Evolutionary conservation across 37 sponge, comb jelly and placozoan species (phyloP).

Genomic region (Tethya wilhelma): DNA sequence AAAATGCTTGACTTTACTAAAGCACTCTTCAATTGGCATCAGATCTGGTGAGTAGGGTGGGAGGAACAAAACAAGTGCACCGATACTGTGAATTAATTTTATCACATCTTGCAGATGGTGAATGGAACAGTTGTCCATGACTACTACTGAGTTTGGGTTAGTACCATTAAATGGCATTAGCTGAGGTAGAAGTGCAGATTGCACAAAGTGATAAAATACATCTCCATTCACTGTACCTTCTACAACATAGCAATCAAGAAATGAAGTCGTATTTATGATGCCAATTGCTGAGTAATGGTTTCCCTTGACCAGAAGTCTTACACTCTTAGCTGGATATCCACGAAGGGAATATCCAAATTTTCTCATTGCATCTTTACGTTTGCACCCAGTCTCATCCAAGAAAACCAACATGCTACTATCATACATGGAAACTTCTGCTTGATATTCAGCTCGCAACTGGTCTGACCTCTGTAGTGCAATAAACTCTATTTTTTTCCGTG

Average conservation of each 20-base stretch:
- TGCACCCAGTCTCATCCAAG: conserved; percentile 41
- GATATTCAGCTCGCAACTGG: background rate
- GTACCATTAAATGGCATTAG: conserved; percentile 10
- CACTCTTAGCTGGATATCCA: background rate
- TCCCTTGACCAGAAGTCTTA: background rate
- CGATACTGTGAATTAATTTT: background rate
- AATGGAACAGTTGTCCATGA: conserved; percentile 9
- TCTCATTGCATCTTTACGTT: conserved; percentile 6
- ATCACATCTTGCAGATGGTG: conserved; percentile 5
- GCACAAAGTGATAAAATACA: conserved; percentile 5
- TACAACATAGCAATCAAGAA: background rate
- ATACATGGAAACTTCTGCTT: conserved; percentile 14
- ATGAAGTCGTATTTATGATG: background rate
- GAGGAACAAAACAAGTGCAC: background rate
- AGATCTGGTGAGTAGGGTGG: conserved; percentile 14
- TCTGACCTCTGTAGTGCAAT: conserved; percentile 6
- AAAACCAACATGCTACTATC: conserved; percentile 5
- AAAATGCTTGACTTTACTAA: conserved; percentile 2
- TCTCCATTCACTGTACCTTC: background rate
- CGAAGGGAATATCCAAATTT: conserved; percentile 33
- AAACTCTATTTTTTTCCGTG: conserved; percentile 14
- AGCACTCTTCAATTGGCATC: background rate
- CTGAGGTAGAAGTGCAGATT: background rate
- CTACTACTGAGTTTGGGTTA: conserved; percentile 5
- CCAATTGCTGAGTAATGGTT: conserved; percentile 16